A percentile compares a stretch with the other conserved stretches of the same genome.
Conservation (phyloP, 1,140 invertebrate genomes). For the Asobara japonica region DNA sequence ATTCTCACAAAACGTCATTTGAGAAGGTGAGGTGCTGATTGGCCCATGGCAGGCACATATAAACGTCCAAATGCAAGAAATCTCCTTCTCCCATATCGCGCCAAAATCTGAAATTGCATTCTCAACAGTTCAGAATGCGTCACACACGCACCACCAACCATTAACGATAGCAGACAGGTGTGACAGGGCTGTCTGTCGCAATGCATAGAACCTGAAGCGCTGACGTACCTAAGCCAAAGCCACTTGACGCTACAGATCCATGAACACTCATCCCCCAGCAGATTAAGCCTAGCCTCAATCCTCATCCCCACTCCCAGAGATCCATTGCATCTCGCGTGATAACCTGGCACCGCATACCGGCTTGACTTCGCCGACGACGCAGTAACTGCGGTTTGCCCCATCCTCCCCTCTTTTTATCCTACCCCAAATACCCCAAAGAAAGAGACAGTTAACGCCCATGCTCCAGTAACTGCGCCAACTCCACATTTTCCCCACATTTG, state of each 20-base stretch:
- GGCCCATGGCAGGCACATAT: too few relatives aligned
- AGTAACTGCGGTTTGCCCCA: neutral
- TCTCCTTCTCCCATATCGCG: neutral
- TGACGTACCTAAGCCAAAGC: conserved; percentile 9
- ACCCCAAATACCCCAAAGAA: neutral
- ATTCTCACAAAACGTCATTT: conserved; percentile 80
- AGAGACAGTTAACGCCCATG: neutral
- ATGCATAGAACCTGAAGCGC: conserved; percentile 20
- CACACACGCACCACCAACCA: conserved; percentile 12
- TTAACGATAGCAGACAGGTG: conserved; percentile 25
- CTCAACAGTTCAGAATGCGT: neutral
- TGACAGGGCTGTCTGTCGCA: conserved; percentile 25
- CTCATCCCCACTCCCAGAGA: neutral
- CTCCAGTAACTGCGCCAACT: neutral
- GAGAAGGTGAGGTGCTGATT: conserved; percentile 75
- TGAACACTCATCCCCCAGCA: neutral
- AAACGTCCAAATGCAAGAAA: too few relatives aligned
- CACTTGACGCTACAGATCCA: conserved; percentile 9
- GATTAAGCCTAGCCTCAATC: neutral
- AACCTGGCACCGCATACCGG: neutral
- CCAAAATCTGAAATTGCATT: neutral
- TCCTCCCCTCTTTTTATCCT: neutral
- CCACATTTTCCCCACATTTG: neutral
- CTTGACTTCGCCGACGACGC: neutral
- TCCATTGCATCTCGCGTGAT: neutral